Conservation (phyloP, 2,888 invertebrate genomes). For the Pristionchus exspectatus region DNA sequence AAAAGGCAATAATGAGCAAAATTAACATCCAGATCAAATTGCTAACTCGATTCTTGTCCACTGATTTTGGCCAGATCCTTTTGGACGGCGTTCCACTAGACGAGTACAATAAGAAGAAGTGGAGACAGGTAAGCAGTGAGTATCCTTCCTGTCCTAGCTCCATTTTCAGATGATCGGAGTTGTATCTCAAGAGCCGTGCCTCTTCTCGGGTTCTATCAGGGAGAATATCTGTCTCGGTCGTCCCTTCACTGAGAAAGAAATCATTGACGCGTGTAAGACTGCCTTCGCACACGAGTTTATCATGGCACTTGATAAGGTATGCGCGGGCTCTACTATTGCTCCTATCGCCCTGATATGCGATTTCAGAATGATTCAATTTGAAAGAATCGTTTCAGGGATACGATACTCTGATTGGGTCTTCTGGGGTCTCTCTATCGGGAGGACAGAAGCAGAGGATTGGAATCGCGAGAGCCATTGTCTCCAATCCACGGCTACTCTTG, state of each 20-base stretch:
- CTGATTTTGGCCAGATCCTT: neutral
- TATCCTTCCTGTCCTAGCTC: no score
- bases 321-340: no score
- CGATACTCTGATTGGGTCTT: neutral
- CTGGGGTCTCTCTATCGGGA: neutral
- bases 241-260: neutral
- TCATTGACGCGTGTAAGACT: neutral
- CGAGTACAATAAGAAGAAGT: conserved; percentile 1
- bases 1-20: neutral
- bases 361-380: no score
- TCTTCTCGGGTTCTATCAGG: conserved; percentile 22
- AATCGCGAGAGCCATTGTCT: conserved; percentile 25
- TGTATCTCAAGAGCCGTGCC: conserved; percentile 46
- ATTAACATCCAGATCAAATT: neutral
- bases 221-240: conserved; percentile 50
- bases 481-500: conserved; percentile 4
- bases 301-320: neutral
- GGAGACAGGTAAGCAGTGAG: neutral
- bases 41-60: conserved; percentile 12
- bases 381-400: neutral
- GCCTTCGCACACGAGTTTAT: conserved; percentile 42
- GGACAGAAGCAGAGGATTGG: conserved; percentile 32
- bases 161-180: conserved; percentile 50
- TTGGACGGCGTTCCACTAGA: neutral
- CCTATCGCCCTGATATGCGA: no score